Evolutionary conservation across 2,888 invertebrate genomes (phyloP), one percentile per base, ranked within the genome.

Genomic region (Unio pictorum): DNA sequence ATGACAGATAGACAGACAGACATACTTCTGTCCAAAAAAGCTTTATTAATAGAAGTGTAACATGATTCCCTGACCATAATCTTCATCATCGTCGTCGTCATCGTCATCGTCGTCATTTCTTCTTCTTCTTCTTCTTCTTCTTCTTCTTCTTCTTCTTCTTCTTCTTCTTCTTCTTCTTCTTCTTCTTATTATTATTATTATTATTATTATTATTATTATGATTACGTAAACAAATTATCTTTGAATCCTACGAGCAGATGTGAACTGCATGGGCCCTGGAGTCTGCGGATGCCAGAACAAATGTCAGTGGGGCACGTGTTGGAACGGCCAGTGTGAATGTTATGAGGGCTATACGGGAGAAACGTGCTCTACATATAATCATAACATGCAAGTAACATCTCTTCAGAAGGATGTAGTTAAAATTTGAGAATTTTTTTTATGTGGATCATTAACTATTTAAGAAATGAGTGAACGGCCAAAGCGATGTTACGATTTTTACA

Each of bases 261-360:
- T 67, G 1, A 30, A 62, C 0, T 84, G 84, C 65, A 81, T 82
- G 23, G 82, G 78, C 0, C 83, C 83, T 18, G 80, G 81, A 18
- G 67, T 80, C 2, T 83, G 84, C 67, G 80, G 73, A 3, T 81
- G 81, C 73, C 55, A 62, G 1, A 68, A 71, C 4, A 45, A 66
- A 8, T 84, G 84, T 69, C 56, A 69, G 20, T 74, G 75, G 59
- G 83, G 84, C 20, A 79, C 80, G 15, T 84, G 84, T 67, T 77
- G 81, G 71, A 78, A 82, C 64, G 81, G 83, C 20, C 81, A 81
- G 55, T 84, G 84, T 73, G 79, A 79, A 65, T 84, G 84, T 62
- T 83, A 79, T 76, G 78, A 78, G 28, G 83, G 83, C 1, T 84
- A 81, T 60, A 79, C 70, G 28, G 82, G 82, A n/a, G 64, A 61